phyloP scores from a whole-genome alignment of 2,113 vertebrate species.

The Hippopotamus amphibius region DNA sequence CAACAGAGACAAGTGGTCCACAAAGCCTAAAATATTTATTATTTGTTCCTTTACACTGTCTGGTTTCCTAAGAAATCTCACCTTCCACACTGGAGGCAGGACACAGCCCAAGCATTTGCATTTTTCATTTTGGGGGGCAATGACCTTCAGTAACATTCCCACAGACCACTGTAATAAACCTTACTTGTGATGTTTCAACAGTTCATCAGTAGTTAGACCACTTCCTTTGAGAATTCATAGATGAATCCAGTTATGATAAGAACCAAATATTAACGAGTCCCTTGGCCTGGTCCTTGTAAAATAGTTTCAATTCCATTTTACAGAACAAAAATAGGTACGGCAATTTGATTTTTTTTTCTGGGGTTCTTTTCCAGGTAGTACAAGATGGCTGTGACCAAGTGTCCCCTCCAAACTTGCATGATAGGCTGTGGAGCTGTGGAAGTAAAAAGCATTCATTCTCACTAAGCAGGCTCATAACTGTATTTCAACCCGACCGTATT shows the following conservation, averaged over 20 bases:
- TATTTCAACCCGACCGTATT: background rate
- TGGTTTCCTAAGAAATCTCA: background rate
- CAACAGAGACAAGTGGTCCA: background rate
- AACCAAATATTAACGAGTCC: background rate
- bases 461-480: background rate
- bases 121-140: background rate
- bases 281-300: background rate
- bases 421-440: background rate
- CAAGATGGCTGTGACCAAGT: background rate
- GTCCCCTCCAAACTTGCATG: background rate
- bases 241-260: background rate
- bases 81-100: background rate
- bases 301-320: background rate
- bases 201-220: background rate
- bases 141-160: background rate
- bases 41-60: background rate
- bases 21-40: background rate
- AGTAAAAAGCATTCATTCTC: background rate
- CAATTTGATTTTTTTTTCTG: background rate
- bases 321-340: background rate
- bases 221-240: slow-evolving; percentile 1
- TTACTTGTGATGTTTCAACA: background rate
- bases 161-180: background rate
- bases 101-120: background rate
- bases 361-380: background rate